Evolutionary conservation across 2,888 invertebrate genomes (phyloP), one percentile per base, ranked within the genome.

Genomic region (Stomorhina lunata): DNA sequence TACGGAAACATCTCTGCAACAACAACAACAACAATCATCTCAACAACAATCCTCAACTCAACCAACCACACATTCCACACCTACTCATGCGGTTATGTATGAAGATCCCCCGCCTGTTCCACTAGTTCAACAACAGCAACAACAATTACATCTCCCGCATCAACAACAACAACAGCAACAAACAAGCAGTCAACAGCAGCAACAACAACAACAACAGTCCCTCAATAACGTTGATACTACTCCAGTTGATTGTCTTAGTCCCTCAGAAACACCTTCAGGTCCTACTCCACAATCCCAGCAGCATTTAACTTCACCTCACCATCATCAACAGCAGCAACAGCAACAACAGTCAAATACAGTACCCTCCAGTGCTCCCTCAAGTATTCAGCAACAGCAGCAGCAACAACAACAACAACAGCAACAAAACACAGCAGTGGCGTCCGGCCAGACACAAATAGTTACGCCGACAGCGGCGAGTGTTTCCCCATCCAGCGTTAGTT

Each of bases 401-500:
- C 84, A 83, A 43, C 83, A 81, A 45, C 87, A 87, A 61, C 87
- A 84, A 78, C 87, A 87, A 43, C 88, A 87, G 79, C 89, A 89
- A 83, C 90, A 91, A 87, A 91, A 89, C 83, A 86, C 90, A 87
- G 90, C 91, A 87, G 92, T 91, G 88, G 90, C 91, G 87, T 88
- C 92, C 86, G 90, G 90, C 84, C 91, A 92, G 86, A 89, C 90
- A 84, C 91, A 91, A 87, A 91, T 91, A 86, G 90, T 91, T 85
- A 93, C 93, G 88, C 93, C 92, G 88, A 93, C 93, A 84, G 92
- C 93, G 87, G 93, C 93, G 88, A 93, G 93, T 86, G 93, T 93
- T 87, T 93, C 93, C 86, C 93, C 93, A 87, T 93, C 93, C 88
- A 93, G 93, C 90, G 93, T 91, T 87, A 91, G 91, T 86, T 91